Conservation (phyloP, 2,113 vertebrate species). For the Hippocampus guttulatus region DNA sequence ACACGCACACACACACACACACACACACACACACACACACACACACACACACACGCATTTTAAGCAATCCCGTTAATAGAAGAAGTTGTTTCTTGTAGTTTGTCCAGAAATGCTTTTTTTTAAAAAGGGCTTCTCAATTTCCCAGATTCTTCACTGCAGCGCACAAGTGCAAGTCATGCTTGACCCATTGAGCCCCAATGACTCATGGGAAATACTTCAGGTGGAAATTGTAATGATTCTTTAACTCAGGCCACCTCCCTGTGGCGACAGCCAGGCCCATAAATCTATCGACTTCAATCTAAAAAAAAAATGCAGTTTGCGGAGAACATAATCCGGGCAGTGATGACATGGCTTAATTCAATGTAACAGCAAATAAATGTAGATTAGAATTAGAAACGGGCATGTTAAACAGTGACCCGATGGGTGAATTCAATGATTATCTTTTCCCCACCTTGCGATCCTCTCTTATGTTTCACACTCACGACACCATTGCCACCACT, state of each 20-base stretch:
- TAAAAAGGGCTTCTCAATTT: not conserved
- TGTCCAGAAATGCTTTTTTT: not conserved
- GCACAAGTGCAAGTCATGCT: not conserved
- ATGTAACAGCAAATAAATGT: not conserved
- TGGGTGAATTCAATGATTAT: no score
- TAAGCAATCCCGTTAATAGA: not conserved
- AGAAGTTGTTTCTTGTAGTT: not conserved
- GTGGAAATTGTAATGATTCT: constrained; percentile 9
- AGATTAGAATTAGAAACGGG: not conserved
- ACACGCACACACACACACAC: not conserved
- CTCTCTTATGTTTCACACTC: no score
- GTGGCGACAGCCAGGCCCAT: not conserved
- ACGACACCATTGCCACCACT: no score
- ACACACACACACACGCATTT: not conserved
- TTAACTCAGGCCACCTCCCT: not conserved
- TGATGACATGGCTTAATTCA: not conserved
- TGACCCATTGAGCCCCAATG: not conserved
- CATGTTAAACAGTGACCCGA: no score
- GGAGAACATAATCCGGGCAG: constrained; percentile 6
- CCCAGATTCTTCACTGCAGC: not conserved
- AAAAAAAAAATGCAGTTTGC: not conserved
- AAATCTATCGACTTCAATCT: constrained; percentile 2
- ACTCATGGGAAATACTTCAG: constrained; percentile 7
- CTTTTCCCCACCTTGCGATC: no score
- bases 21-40: no score